A percentile compares a stretch with the other conserved stretches of the same genome.
phyloP scores from a whole-genome alignment of 2,113 vertebrate genomes.

The Aramus guarauna region DNA sequence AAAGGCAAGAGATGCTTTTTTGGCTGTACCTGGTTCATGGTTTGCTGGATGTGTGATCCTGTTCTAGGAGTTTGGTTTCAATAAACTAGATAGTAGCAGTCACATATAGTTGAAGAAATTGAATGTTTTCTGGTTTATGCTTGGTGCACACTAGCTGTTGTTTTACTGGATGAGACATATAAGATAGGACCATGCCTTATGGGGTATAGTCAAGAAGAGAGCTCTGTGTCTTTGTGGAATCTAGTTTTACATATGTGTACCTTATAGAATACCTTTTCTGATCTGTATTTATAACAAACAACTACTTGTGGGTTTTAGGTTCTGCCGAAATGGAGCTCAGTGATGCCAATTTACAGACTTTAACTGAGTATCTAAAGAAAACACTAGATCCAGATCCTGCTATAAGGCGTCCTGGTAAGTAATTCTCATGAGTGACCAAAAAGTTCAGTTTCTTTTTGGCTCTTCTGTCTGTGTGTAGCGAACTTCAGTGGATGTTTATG shows the following conservation, averaged over 20 bases:
- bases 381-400: constrained; percentile 93
- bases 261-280: background rate
- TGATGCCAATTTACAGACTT: constrained; percentile 91
- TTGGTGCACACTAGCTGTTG: background rate
- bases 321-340: constrained; percentile 89
- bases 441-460: background rate
- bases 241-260: background rate
- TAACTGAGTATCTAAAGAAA: constrained; percentile 95
- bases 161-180: background rate
- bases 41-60: background rate
- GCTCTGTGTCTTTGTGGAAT: background rate
- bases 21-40: background rate
- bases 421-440: background rate
- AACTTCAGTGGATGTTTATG: background rate
- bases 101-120: background rate
- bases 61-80: background rate
- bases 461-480: background rate
- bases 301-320: constrained; percentile 58
- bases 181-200: background rate
- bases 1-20: background rate
- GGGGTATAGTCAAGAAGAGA: background rate
- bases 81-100: background rate
- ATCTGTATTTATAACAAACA: background rate
- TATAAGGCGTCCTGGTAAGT: constrained; percentile 92
- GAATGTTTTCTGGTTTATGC: background rate